Evolutionary conservation across 2,797 vertebrate species (phyloP).

Genomic region (Urophycis tenuis): DNA sequence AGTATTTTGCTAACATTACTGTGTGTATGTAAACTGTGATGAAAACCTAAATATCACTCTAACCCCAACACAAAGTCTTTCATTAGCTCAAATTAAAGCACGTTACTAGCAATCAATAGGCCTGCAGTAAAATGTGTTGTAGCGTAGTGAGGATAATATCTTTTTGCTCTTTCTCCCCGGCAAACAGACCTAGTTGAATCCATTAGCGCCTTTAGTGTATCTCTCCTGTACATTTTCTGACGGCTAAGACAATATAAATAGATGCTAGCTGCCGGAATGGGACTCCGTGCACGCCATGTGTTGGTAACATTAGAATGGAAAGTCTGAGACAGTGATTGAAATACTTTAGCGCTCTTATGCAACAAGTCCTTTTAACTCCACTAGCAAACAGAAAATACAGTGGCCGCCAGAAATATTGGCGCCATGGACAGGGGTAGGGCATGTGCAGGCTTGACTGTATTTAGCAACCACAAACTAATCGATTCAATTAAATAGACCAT

Average conservation of each 20-base stretch:
- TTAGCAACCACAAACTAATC: background rate
- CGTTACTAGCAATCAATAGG: background rate
- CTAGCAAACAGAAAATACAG: slow-evolving; percentile 58
- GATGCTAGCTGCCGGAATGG: slow-evolving; percentile 48
- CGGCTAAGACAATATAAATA: slow-evolving; percentile 64
- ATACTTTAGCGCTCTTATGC: slow-evolving; percentile 60
- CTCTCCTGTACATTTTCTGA: slow-evolving; percentile 30
- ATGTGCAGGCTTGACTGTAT: background rate
- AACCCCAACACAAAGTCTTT: background rate
- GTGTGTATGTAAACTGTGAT: background rate
- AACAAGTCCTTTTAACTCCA: slow-evolving; percentile 61
- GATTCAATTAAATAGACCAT: background rate
- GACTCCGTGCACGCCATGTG: slow-evolving; percentile 65
- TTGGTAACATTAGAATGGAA: slow-evolving; percentile 74
- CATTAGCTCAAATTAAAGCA: background rate
- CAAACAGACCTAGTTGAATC: background rate
- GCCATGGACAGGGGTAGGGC: slow-evolving; percentile 46
- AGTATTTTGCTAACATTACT: background rate
- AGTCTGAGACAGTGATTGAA: slow-evolving; percentile 69
- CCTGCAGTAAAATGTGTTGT: background rate
- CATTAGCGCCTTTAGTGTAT: background rate
- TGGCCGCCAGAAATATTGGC: slow-evolving; percentile 55
- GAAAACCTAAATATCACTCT: background rate
- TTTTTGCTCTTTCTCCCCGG: background rate
- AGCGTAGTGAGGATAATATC: background rate